A percentile compares a stretch with the other conserved stretches of the same genome.
phyloP scores from a whole-genome alignment of 2,113 vertebrate genomes.

The Probosciger aterrimus region DNA sequence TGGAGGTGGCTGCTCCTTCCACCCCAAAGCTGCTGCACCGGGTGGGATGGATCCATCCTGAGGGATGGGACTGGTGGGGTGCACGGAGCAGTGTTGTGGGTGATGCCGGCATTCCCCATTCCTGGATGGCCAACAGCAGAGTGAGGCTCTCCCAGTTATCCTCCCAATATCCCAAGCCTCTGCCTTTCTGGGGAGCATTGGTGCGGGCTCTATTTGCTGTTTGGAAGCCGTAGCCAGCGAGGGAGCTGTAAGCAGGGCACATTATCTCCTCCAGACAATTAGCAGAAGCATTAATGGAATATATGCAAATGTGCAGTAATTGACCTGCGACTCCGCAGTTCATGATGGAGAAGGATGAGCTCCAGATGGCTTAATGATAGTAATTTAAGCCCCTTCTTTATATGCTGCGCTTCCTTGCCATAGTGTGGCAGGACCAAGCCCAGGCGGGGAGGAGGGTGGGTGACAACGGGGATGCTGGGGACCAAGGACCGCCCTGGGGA shows the following conservation, averaged over 20 bases:
- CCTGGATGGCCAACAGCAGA: not conserved
- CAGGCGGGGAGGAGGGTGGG: not conserved
- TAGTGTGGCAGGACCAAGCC: not conserved
- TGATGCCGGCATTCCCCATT: no score
- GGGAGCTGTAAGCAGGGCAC: constrained; percentile 3
- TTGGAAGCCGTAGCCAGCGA: constrained; percentile 16
- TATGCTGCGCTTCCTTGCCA: not conserved
- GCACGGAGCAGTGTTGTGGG: accelerated
- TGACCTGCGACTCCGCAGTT: constrained; percentile 59
- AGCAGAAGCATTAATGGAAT: constrained; percentile 70
- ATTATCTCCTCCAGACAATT: constrained; percentile 72
- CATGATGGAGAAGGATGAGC: constrained; percentile 56
- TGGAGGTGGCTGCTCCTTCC: not conserved
- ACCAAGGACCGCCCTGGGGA: not conserved
- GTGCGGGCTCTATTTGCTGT: not conserved
- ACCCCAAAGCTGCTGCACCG: accelerated
- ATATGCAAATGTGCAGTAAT: constrained; percentile 73
- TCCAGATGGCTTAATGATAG: constrained; percentile 73
- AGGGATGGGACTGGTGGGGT: not conserved
- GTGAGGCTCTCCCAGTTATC: accelerated
- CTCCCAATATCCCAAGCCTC: accelerated
- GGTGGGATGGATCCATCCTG: not conserved
- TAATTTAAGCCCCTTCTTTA: constrained; percentile 56
- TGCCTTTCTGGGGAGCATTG: accelerated
- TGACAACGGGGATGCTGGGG: not conserved